phyloP scores from a whole-genome alignment of 2,888 invertebrate species.

The Sabellastarte sp. region DNA sequence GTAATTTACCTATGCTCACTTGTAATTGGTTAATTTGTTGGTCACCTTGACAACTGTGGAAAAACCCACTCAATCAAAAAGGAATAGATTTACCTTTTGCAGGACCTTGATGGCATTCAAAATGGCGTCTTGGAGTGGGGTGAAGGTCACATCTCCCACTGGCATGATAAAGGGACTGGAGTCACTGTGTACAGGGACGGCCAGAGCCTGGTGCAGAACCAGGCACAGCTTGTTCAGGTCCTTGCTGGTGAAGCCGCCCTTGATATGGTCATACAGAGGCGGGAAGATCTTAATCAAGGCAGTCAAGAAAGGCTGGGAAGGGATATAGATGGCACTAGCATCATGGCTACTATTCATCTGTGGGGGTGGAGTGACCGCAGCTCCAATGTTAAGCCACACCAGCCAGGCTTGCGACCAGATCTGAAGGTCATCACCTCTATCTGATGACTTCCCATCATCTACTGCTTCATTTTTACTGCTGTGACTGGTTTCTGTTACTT shows the following conservation, averaged over 20 bases:
- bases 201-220: slow-evolving; percentile 75
- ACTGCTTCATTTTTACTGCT: background rate
- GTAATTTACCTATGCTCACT: no score
- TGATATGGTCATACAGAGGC: slow-evolving; percentile 86
- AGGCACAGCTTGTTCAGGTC: slow-evolving; percentile 80
- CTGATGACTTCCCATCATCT: background rate
- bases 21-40: no score
- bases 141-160: slow-evolving; percentile 73
- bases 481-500: background rate
- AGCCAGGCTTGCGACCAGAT: slow-evolving; percentile 58
- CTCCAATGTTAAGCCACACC: slow-evolving; percentile 82
- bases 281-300: slow-evolving; percentile 95
- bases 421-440: slow-evolving; percentile 36
- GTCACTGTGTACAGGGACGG: slow-evolving; percentile 79
- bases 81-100: slow-evolving; percentile 71
- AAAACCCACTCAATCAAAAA: no score
- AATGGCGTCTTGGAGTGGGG: slow-evolving; percentile 80
- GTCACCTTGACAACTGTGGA: no score
- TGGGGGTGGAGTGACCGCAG: slow-evolving; percentile 70
- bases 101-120: slow-evolving; percentile 83
- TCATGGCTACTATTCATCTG: slow-evolving; percentile 38
- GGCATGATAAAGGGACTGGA: slow-evolving; percentile 79
- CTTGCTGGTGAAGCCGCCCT: slow-evolving; percentile 63
- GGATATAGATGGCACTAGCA: slow-evolving; percentile 70
- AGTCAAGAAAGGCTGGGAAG: slow-evolving; percentile 90